These are phyloP conservation scores for Garra rufa DNA, from an alignment of 2,113 vertebrate species.

Conservation along the genomic window DNA sequence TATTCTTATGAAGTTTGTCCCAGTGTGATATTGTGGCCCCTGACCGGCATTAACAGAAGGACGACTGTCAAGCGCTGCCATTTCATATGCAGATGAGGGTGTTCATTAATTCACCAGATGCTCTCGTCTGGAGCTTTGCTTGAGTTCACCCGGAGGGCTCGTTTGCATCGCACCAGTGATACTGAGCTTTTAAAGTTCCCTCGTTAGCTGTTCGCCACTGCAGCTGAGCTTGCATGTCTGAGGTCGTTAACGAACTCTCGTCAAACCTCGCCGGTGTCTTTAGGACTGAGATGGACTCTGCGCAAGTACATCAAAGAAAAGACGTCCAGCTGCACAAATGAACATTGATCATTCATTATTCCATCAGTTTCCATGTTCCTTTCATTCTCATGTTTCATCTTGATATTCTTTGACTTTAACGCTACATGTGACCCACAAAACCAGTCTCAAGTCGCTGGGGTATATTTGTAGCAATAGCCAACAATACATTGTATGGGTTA, in stretches of 20 bases:
- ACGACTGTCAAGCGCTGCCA: conserved; percentile 38
- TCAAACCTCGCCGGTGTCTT: conserved; percentile 1
- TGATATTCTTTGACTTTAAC: neutral
- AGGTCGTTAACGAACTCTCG: neutral
- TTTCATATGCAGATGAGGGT: conserved; percentile 57
- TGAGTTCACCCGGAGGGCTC: conserved; percentile 51
- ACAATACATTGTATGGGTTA: no score
- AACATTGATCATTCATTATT: neutral
- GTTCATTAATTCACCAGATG: conserved; percentile 59
- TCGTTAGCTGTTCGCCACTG: conserved; percentile 22
- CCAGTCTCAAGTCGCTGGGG: no score
- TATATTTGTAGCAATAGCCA: no score
- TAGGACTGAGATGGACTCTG: neutral
- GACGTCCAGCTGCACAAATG: neutral
- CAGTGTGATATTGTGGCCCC: conserved; percentile 28
- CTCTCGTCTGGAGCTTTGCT: conserved; percentile 31
- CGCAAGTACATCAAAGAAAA: neutral
- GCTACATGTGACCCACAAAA: no score
- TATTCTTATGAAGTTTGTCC: neutral
- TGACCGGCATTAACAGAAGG: conserved; percentile 54
- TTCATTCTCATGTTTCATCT: neutral
- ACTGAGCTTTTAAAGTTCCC: conserved; percentile 48
- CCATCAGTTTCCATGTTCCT: neutral
- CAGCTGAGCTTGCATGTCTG: conserved; percentile 33
- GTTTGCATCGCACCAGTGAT: conserved; percentile 43